Evolutionary conservation across 1,140 invertebrate species (phyloP), one percentile per base, ranked within the genome.

Genomic region (Helicoverpa zea): DNA sequence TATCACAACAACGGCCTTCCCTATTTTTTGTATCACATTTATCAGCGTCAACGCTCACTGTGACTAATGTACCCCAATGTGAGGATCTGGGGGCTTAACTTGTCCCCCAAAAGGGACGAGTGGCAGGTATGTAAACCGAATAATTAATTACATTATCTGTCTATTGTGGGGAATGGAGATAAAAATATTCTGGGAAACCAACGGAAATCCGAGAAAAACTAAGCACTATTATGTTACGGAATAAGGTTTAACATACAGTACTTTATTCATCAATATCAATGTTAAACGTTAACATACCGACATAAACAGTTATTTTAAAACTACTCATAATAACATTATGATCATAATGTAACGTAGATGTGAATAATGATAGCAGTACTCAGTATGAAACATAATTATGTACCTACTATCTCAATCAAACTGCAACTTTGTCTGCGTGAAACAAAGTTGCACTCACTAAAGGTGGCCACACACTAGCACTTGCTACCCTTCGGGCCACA

Each of bases 71-170:
- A 47, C 30, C 5, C 30, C 54, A 43, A 74, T 43, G 72, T 59
- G 56, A 59, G 35, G 63, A 13, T 58, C 16, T 61, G 47, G 16
- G 35, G 35, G 63, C 63, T 64, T 47, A 43, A 66, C 75, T 64
- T 66, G 51, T 29, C 59, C 29, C 29, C 75, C 30, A 61, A 47
- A 74, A 75, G 51, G 61, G 61, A 54, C 47, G 12, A 23, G 30
- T 63, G 47, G 35, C 49, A 77, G 43, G 75, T 64, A 61, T 76
- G 59, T 66, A 77, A 77, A 77, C 75, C 54, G 35, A 77, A 54
- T 66, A 29, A 77, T 77, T 77, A 77, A 77, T 77, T 64, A 66
- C 51, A 35, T 43, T 35, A 66, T 66, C 75, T 35, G 66, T 64
- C 59, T 54, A 43, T 52, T 68, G n/a, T 11, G 2, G 12, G 43